phyloP scores from a whole-genome alignment of 2,888 invertebrate genomes.

The Rhamphomyia laevipes region DNA sequence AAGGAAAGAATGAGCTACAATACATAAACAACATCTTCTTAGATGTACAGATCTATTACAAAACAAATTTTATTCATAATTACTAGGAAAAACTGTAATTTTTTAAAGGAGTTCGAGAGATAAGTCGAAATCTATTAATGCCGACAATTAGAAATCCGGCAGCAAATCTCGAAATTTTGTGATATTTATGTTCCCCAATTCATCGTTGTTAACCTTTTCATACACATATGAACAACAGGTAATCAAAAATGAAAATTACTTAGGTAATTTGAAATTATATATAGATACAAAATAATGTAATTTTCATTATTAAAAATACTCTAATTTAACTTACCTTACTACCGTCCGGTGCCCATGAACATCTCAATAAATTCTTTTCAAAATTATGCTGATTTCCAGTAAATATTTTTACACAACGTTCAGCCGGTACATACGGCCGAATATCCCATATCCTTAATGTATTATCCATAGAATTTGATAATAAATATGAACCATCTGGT shows the following conservation, averaged over 20 bases:
- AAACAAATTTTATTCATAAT: too few relatives aligned
- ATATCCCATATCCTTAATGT: conserved; percentile 95
- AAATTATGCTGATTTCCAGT: conserved; percentile 95
- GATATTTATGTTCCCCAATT: too few relatives aligned
- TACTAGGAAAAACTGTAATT: too few relatives aligned
- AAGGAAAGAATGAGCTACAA: too few relatives aligned
- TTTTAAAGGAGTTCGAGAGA: too few relatives aligned
- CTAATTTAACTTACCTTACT: conserved; percentile 51
- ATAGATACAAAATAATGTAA: background rate
- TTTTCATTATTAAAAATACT: background rate
- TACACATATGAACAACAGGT: too few relatives aligned
- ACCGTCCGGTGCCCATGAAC: conserved; percentile 90
- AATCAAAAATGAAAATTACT: background rate
- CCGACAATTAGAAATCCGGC: too few relatives aligned
- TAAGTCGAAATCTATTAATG: too few relatives aligned
- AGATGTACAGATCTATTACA: too few relatives aligned
- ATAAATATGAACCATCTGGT: conserved; percentile 63
- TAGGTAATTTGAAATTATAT: background rate
- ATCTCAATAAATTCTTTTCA: conserved; percentile 89
- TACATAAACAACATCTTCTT: too few relatives aligned
- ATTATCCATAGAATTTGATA: conserved; percentile 96
- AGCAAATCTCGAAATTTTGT: too few relatives aligned
- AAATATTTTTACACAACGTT: conserved; percentile 85
- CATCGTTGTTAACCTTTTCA: too few relatives aligned
- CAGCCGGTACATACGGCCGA: conserved; percentile 84